Base-by-base conservation (phyloP, 2,113 vertebrate species). In the Caranx melampygus region DNA sequence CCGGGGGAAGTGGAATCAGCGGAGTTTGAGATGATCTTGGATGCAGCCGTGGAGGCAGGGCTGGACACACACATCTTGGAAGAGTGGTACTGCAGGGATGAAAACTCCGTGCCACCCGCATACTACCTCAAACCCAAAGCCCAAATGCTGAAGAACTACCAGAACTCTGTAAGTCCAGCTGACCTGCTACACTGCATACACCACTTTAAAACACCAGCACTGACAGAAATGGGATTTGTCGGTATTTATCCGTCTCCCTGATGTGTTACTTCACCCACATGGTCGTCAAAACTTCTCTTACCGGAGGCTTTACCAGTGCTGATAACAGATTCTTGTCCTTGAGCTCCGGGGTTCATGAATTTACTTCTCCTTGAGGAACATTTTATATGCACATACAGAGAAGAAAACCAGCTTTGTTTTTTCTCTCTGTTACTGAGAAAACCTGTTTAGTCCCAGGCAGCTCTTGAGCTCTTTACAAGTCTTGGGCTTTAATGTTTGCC, bases 1-100 rank as follows among this genome's bases (percentile, higher is more conserved):
- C 98, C 98, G 0, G 98, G 98, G 18, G 97, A 99, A 92, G 97
- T 99, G 34, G 98, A 99, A 72, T 97, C 98, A 9, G 95, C 97
- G 0, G 98, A 99, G 93, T 99, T 99, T 78, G 98, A 99, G 93
- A 99, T 98, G 97, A 99, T 99, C 90, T 91, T 99, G 90, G 98
- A 99, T 73, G 97, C 97, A 6, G 97, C 98, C 2, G 42, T 97
- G 35, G 98, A 99, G 88, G 97, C 96, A 0, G 97, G 97, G 81
- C 90, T 99, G 81, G 97, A 99, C 86, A 99, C 98, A 51, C 96
- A 94, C 93, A 84, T 97, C 85, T 92, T 99, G 89, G 98, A 99
- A 84, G 98, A 99, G 91, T 99, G 97, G 97, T 99, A 98, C 91
- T 98, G 98, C 92, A 95, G 98, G 58, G 98, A 99, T 84, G 98